phyloP scores from a whole-genome alignment of 1,140 invertebrate genomes.

The Caenorhabditis latens region DNA sequence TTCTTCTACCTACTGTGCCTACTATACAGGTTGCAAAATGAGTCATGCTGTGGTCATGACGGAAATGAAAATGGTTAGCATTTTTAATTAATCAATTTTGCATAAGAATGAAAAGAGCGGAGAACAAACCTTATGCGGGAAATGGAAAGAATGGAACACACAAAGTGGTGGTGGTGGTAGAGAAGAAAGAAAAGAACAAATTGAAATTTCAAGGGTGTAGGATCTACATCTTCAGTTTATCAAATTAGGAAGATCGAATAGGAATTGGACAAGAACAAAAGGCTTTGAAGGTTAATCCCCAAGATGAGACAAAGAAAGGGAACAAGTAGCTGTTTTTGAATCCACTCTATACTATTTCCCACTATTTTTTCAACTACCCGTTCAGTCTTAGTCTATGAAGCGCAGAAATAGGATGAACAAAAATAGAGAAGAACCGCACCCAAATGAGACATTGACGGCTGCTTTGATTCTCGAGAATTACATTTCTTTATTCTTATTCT shows the following conservation, averaged over 20 bases:
- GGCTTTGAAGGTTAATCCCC: conserved; percentile 37
- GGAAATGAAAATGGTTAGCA: conserved; percentile 50
- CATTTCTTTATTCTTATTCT: background rate
- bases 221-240: conserved; percentile 1
- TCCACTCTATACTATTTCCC: background rate
- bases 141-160: background rate
- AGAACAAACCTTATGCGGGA: conserved; percentile 38
- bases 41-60: conserved; percentile 48
- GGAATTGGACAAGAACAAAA: conserved; percentile 28
- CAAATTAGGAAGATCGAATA: conserved; percentile 40
- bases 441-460: conserved; percentile 19
- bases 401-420: background rate
- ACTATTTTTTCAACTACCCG: background rate
- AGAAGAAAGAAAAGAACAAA: conserved; percentile 25
- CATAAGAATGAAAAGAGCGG: conserved; percentile 19
- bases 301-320: background rate
- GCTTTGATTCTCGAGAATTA: background rate
- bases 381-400: background rate
- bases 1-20: background rate
- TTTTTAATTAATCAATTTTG: conserved; percentile 55
- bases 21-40: conserved; percentile 39
- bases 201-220: conserved; percentile 17
- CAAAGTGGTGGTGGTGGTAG: background rate
- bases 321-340: background rate
- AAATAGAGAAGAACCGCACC: conserved; percentile 32